These are phyloP conservation scores for Chalcis sispes DNA, from an alignment of 2,888 invertebrate genomes.

Conservation along the genomic window DNA sequence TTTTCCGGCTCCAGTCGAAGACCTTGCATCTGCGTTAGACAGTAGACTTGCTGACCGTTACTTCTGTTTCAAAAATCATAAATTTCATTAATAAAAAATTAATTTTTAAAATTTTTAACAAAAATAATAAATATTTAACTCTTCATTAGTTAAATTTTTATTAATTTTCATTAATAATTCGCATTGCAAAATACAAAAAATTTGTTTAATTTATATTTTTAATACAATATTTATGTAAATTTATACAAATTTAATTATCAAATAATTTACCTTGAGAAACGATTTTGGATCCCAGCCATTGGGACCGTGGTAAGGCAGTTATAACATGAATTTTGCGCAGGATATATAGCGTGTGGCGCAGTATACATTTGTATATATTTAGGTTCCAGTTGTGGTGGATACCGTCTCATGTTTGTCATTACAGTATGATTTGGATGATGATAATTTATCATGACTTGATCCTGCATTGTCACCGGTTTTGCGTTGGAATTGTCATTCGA, in stretches of 20 bases:
- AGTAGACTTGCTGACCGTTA: constrained; percentile 67
- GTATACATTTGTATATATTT: constrained; percentile 72
- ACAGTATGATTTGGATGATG: constrained; percentile 70
- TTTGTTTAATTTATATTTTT: background rate
- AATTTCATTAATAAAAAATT: background rate
- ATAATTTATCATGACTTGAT: constrained; percentile 67
- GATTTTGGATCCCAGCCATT: constrained; percentile 70
- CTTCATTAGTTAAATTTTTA: background rate
- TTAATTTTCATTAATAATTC: background rate
- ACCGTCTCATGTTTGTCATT: constrained; percentile 69
- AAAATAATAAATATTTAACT: background rate
- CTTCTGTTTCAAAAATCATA: constrained; percentile 18
- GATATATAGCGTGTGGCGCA: constrained; percentile 70
- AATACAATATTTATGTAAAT: background rate
- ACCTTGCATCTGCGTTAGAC: constrained; percentile 76
- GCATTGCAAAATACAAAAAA: too few species aligned
- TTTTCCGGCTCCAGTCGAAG: constrained; percentile 77
- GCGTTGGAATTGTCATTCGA: constrained; percentile 64
- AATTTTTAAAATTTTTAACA: constrained; percentile 13
- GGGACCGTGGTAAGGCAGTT: constrained; percentile 73
- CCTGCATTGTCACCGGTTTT: constrained; percentile 66
- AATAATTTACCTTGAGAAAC: constrained; percentile 70
- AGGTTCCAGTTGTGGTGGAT: constrained; percentile 69
- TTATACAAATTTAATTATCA: background rate
- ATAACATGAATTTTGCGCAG: constrained; percentile 71